Percentiles rank a stretch among this genome's conserved stretches.
Evolutionary conservation across 2,888 invertebrate species (phyloP).

Genomic region (Idaea straminata): DNA sequence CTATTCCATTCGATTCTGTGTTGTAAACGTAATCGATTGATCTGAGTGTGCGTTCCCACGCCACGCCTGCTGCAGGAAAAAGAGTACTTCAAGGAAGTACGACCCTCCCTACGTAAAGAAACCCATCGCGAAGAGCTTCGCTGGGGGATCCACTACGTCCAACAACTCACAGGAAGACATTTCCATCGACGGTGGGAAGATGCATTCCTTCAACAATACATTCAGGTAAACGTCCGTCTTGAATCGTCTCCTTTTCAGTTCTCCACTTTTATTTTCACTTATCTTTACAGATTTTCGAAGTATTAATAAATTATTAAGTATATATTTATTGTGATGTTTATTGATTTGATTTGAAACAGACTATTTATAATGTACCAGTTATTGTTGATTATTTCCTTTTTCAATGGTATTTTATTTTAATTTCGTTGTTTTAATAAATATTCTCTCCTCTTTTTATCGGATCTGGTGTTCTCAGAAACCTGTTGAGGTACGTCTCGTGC

Average conservation of each 20-base stretch:
- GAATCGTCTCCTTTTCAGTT: conserved; percentile 19
- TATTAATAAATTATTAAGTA: conserved; percentile 1
- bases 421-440: conserved; percentile 46
- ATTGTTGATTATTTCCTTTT: not conserved
- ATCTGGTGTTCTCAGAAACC: conserved; percentile 76
- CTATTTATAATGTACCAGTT: not conserved
- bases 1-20: conserved; percentile 49
- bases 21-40: conserved; percentile 78
- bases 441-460: conserved; percentile 71
- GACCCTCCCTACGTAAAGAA: conserved; percentile 93
- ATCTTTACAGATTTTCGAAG: conserved; percentile 8
- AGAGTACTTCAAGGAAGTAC: conserved; percentile 93
- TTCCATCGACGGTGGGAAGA: conserved; percentile 90
- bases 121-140: conserved; percentile 87
- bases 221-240: conserved; percentile 82
- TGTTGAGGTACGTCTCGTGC: conserved; percentile 77
- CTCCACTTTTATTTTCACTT: not conserved
- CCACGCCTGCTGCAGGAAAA: conserved; percentile 86
- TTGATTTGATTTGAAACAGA: not conserved
- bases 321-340: not conserved
- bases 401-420: conserved; percentile 12
- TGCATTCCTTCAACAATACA: conserved; percentile 88
- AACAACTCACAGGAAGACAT: conserved; percentile 90
- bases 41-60: conserved; percentile 79
- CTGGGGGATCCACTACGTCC: conserved; percentile 81